A percentile compares a stretch with the other conserved stretches of the same genome.
Evolutionary conservation across 1,140 invertebrate genomes (phyloP).

Genomic region (Drosophila punjabiensis): DNA sequence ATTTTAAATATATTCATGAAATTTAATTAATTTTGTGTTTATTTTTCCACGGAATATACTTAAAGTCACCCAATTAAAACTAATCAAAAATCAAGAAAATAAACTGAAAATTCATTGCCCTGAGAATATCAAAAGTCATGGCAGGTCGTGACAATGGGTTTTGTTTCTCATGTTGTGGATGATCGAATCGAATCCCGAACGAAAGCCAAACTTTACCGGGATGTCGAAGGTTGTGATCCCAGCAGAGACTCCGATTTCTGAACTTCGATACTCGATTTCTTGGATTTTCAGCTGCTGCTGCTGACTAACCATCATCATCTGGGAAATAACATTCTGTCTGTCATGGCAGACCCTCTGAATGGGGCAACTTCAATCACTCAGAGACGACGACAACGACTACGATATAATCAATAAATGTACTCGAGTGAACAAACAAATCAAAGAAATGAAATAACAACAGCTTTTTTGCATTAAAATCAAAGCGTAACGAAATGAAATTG

Average conservation of each 20-base stretch:
- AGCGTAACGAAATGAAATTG: conserved; percentile 58
- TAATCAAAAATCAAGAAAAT: conserved; percentile 22
- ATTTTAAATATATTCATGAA: neutral
- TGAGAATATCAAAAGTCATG: conserved; percentile 48
- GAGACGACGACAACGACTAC: conserved; percentile 26
- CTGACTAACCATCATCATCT: conserved; percentile 17
- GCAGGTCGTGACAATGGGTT: conserved; percentile 76
- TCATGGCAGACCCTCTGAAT: conserved; percentile 58
- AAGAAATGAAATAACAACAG: conserved; percentile 35
- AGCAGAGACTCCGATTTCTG: conserved; percentile 8
- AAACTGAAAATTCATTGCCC: conserved; percentile 23
- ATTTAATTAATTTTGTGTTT: neutral
- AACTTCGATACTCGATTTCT: conserved; percentile 11
- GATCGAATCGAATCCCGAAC: conserved; percentile 39
- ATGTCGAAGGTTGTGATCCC: conserved; percentile 42
- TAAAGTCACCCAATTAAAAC: conserved; percentile 20
- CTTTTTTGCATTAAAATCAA: conserved; percentile 62
- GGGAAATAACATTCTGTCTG: conserved; percentile 64
- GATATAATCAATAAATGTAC: conserved; percentile 74
- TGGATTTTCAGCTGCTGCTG: conserved; percentile 7
- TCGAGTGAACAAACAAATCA: conserved; percentile 38
- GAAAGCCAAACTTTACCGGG: conserved; percentile 7
- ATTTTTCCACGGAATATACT: neutral
- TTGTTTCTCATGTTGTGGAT: conserved; percentile 24
- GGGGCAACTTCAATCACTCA: conserved; percentile 66